Evolutionary conservation across 2,113 vertebrate genomes (phyloP).

Genomic region (Piliocolobus tephrosceles): DNA sequence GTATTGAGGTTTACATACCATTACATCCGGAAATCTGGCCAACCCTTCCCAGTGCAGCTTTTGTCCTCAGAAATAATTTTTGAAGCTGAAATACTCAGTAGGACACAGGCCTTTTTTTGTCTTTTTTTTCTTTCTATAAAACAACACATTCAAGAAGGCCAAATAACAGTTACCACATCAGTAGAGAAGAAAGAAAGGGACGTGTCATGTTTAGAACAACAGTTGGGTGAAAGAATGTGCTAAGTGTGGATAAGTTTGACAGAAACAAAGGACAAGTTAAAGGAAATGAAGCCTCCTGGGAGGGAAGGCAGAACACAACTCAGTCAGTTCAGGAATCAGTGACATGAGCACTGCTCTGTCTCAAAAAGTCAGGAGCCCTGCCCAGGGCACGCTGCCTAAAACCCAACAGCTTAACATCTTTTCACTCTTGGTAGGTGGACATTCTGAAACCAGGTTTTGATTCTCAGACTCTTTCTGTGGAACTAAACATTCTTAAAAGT

Average conservation of each 20-base stretch:
- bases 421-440: neutral
- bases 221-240: neutral
- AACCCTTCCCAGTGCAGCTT: neutral
- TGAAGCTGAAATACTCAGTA: constrained; percentile 41
- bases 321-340: neutral
- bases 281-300: neutral
- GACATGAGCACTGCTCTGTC: neutral
- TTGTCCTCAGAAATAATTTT: constrained; percentile 37
- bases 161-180: neutral
- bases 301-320: neutral
- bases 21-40: neutral
- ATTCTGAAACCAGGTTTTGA: neutral
- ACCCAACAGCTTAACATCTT: neutral
- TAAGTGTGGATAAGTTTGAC: neutral
- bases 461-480: neutral
- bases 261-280: neutral
- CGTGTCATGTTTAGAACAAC: neutral
- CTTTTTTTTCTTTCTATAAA: neutral
- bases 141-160: constrained; percentile 7
- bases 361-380: neutral
- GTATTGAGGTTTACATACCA: neutral
- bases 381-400: accelerated
- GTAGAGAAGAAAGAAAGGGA: neutral
- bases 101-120: neutral
- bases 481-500: neutral